Evolutionary conservation across 64 coral and sea anemone genomes (phyloP).

Genomic region (Catalaphyllia jardinei): DNA sequence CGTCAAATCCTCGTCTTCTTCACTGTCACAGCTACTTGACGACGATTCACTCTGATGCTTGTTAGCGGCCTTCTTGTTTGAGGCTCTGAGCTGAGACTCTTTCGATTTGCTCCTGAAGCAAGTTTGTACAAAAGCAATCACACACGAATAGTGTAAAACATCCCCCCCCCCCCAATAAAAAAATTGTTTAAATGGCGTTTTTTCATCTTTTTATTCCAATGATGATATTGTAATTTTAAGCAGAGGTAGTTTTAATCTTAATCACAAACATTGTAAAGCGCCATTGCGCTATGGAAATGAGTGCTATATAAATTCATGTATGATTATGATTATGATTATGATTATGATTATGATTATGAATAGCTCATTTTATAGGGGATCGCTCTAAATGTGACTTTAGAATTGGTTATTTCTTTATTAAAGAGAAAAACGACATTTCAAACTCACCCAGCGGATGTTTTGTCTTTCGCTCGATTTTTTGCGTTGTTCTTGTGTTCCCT

Average conservation of each 20-base stretch:
- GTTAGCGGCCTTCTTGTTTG: slow-evolving; percentile 20
- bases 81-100: neutral
- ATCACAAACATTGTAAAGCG: too few species aligned
- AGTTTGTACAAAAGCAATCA: neutral
- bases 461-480: slow-evolving; percentile 9
- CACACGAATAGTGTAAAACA: neutral
- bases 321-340: too few species aligned
- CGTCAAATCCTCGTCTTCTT: slow-evolving; percentile 17
- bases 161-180: neutral
- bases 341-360: too few species aligned
- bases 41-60: slow-evolving; percentile 17
- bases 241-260: too few species aligned
- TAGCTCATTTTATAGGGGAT: too few species aligned
- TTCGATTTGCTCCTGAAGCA: neutral
- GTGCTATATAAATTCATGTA: too few species aligned
- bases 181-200: too few species aligned
- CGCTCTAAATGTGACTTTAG: neutral
- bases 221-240: too few species aligned
- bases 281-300: too few species aligned
- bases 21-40: slow-evolving; percentile 23
- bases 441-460: slow-evolving; percentile 7
- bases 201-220: too few species aligned
- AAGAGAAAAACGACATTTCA: neutral
- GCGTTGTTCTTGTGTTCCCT: slow-evolving; percentile 17
- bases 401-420: neutral